Evolutionary conservation across 1,140 invertebrate genomes (phyloP), one percentile per base, ranked within the genome.

Genomic region (Brachionus rubens): DNA sequence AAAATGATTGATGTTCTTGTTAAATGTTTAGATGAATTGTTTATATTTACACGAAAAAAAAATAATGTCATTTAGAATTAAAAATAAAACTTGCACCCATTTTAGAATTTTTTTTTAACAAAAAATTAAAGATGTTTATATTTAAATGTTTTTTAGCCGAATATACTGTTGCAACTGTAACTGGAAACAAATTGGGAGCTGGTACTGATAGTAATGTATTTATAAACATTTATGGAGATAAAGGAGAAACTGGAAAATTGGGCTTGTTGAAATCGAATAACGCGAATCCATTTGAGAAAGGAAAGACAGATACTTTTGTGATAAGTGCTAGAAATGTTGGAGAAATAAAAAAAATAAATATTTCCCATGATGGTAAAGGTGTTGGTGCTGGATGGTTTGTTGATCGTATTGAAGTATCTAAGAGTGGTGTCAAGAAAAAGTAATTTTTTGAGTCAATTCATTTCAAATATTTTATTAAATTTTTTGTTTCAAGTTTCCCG

Each of bases 211-310:
- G 82, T 47, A 83, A 83, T 79, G 82, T 84, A 4, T 83, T 81
- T 65, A 65, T 84, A n/a, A 81, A 81, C 43, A 79, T 85, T 54
- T 83, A 82, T 77, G 83, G 83, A 9, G 81, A 82, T 19, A 79
- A 81, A 21, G 82, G 81, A n/a, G 82, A 85, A 77, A 83, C 82
- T 10, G 82, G 82, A 6, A 78, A 81, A 21, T 67, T 81, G 14
- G 68, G 41, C 12, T 79, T 84, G 9, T 78, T 67, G 26, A 80
- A 83, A 1, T 83, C 83, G n/a, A 82, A 80, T 14, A 79, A 77
- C 0, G 81, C 82, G 36, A 82, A 85, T 76, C 83, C 84, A 75
- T 85, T 85, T 80, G 84, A 85, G 78, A 82, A 80, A 77, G 83
- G 82, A 78, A 79, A 82, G 77, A 82, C 79, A 54, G 83, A 85